phyloP scores from a whole-genome alignment of 2,113 vertebrate genomes.

The Gorsachius goisagi region DNA sequence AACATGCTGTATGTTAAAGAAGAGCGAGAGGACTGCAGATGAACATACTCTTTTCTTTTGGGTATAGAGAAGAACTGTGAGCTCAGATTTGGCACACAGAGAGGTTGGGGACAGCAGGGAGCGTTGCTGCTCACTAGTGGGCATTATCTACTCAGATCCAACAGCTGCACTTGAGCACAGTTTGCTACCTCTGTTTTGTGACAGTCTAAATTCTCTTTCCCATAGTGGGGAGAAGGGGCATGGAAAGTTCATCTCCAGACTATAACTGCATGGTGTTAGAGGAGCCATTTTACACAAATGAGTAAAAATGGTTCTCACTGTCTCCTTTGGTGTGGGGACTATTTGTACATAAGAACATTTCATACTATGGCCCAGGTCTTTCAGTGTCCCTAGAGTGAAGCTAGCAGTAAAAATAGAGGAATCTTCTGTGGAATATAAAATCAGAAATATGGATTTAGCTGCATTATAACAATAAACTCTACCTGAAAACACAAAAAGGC shows the following conservation, averaged over 20 bases:
- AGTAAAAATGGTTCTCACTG: neutral
- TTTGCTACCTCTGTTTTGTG: neutral
- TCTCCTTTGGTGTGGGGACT: neutral
- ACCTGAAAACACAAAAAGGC: neutral
- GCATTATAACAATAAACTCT: neutral
- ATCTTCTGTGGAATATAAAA: neutral
- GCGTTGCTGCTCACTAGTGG: neutral
- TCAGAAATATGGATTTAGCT: neutral
- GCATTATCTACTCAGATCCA: neutral
- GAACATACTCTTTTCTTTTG: neutral
- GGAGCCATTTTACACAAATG: neutral
- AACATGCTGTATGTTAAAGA: neutral
- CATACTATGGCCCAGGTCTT: neutral
- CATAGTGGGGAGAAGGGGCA: neutral
- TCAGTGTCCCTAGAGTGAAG: neutral
- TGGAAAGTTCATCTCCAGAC: neutral
- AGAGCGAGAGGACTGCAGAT: neutral
- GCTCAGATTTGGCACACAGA: neutral
- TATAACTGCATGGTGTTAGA: neutral
- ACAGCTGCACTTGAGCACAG: neutral
- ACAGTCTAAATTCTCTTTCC: neutral
- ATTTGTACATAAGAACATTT: neutral
- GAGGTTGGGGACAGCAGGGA: neutral
- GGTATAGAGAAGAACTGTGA: neutral
- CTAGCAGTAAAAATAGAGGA: neutral